Base-by-base conservation (phyloP, 1,140 invertebrate species). In the Homarus americanus region DNA sequence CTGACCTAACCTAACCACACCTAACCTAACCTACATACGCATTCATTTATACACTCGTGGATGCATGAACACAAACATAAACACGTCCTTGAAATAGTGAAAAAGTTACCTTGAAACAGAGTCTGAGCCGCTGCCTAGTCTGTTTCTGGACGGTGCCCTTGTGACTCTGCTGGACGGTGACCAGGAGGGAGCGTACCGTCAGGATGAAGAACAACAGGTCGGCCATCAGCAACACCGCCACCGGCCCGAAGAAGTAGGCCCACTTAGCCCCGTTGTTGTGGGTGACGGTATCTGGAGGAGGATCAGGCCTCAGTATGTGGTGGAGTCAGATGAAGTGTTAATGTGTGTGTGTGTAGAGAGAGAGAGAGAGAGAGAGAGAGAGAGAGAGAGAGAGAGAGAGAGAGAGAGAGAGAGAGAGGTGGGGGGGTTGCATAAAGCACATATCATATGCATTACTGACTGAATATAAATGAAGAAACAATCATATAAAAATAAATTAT, bases 181-280 rank as follows among this genome's bases (percentile, higher is more conserved):
- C 89, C 32, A 92, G 92, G 28, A 92, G 80, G n/a, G 92, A 89
- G 69, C 88, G 82, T 15, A 92, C 91, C 36, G 91, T 93, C 53
- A 92, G 87, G 40, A 93, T 24, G 91, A 93, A 93, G 85, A 93
- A 92, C 12, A 91, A 66, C 49, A 93, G 69, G 86, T 93, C 92
- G 5, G 85, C 84, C 58, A 93, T 9, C 36, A 93, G 91, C 72
- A 93, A 82, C 34, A 92, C 85, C 15, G 92, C 92, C 73, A 93
- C 91, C 0, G 92, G 92, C 0, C 92, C 92, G 28, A 92, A 91
- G 73, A 93, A 92, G 44, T 93, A 93, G 7, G 91, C 92, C 92
- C 92, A 92, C 78, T 92, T 92, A 1, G 92, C 92, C 20, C 76
- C 92, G 75, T 92, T 92, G 76, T 90, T 92, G 83, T 92, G 82